Conservation (phyloP, 2,797 vertebrate genomes). For the Florisuga fusca region DNA sequence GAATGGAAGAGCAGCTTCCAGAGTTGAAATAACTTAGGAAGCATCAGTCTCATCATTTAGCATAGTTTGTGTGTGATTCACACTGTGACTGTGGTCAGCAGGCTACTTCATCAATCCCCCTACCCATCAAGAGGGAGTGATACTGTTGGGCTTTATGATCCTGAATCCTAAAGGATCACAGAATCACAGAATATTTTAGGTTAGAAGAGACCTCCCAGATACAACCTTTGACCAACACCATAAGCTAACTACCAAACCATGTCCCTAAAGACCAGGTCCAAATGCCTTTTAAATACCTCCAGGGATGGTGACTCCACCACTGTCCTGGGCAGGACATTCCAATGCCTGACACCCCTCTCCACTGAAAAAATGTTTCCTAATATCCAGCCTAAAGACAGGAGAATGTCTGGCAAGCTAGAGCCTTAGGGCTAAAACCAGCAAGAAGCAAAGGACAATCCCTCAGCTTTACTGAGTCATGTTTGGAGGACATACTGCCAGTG, state of each 20-base stretch:
- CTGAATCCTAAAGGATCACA: background rate
- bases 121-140: background rate
- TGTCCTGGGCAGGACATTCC: too few relatives aligned
- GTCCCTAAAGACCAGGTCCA: too few relatives aligned
- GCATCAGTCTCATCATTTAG: background rate
- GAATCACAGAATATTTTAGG: too few relatives aligned
- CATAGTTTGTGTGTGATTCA: background rate
- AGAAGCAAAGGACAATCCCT: background rate
- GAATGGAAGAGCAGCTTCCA: background rate
- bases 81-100: background rate
- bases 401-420: background rate
- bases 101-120: background rate
- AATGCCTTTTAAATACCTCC: too few relatives aligned
- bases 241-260: too few relatives aligned
- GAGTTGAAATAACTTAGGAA: background rate
- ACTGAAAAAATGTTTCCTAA: too few relatives aligned
- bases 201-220: too few relatives aligned
- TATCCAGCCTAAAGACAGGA: background rate
- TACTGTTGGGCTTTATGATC: background rate
- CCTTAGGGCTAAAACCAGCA: background rate
- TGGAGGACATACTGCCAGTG: background rate
- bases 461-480: background rate
- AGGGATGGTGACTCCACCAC: too few relatives aligned
- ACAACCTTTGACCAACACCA: too few relatives aligned
- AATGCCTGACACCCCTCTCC: too few relatives aligned